Base-by-base conservation (phyloP, 2,888 invertebrate genomes). In the Synanthedon formicaeformis region DNA sequence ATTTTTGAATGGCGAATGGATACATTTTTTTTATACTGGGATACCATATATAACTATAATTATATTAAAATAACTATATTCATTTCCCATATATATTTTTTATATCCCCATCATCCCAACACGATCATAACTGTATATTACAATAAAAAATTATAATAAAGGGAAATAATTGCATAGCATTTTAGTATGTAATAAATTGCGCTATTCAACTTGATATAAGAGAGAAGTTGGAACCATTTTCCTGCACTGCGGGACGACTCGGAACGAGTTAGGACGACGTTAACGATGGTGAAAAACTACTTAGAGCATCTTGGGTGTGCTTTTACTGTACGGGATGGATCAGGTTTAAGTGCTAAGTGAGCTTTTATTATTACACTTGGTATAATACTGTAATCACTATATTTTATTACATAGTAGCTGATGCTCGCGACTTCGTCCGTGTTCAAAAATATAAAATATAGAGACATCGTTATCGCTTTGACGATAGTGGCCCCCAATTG, bases 1-100 rank as follows among this genome's bases (percentile, higher is more conserved):
- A 92, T 89, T 13, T 90, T 88, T 65, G 92, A 90, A 59, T 93
- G 92, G 56, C 58, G 57, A 40, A 78, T 69, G 2, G 62, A 56
- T 1, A 78, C 45, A 6, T 63, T 58, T 49, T 49, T 49, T 5
- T 49, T 10, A 48, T 16, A 14, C 48, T 5, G 48, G 16, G 4
- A 23, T 23, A 4, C 23, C 23, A 12, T n/a, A 13, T n/a, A 41
- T 16, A 41, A 1, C 1, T n/a, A 41, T 10, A 41, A 41, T 2
- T n/a, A 8, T 1, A 10, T 41, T 41, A 41, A 4, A 23, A 23
- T 18, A 5, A 16, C 45, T 34, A 14, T n/a, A 34, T 23, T 48
- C 50, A 48, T 23, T 23, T 23, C 4, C 23, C 5, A 23, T 23
- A 23, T 23, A 18, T 23, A 23, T 23, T 23, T 23, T 23, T 23